Percentiles rank a stretch among this genome's conserved stretches.
These are phyloP conservation scores for Cepaea nemoralis DNA, from an alignment of 1,140 invertebrate species.

Conservation along the genomic window DNA sequence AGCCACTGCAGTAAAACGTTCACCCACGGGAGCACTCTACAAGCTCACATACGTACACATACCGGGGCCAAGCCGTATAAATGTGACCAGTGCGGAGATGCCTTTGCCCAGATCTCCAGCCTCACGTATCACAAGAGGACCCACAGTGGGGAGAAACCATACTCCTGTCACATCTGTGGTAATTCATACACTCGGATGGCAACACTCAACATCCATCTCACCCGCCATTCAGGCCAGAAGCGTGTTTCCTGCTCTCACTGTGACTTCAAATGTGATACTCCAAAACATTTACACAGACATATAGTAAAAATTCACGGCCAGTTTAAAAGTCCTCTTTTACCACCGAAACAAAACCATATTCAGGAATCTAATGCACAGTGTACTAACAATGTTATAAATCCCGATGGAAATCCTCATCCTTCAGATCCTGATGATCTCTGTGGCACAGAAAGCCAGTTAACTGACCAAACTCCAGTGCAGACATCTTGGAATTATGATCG, in stretches of 20 bases:
- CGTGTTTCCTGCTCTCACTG: constrained; percentile 20
- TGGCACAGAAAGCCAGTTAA: background rate
- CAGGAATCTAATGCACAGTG: background rate
- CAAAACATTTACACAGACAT: constrained; percentile 18
- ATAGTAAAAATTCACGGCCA: background rate
- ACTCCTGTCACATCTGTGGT: constrained; percentile 44
- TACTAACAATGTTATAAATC: background rate
- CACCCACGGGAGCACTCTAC: constrained; percentile 52
- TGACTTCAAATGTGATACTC: constrained; percentile 33
- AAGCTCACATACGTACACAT: constrained; percentile 59
- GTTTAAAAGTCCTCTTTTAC: background rate
- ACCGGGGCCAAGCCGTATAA: constrained; percentile 40
- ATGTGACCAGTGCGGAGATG: constrained; percentile 33
- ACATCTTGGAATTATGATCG: background rate
- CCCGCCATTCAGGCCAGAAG: constrained; percentile 39
- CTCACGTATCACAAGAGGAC: constrained; percentile 40
- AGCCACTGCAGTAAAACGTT: constrained; percentile 53
- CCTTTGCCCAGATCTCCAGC: constrained; percentile 34
- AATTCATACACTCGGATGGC: constrained; percentile 38
- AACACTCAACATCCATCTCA: constrained; percentile 40
- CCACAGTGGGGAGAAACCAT: constrained; percentile 44
- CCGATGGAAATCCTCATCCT: background rate
- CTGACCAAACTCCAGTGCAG: background rate
- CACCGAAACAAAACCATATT: background rate
- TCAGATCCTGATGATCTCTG: background rate